Percentiles rank a stretch among this genome's conserved stretches.
These are phyloP conservation scores for Gopherus evgoodei DNA, from an alignment of 2,113 vertebrate genomes.

Conservation along the genomic window DNA sequence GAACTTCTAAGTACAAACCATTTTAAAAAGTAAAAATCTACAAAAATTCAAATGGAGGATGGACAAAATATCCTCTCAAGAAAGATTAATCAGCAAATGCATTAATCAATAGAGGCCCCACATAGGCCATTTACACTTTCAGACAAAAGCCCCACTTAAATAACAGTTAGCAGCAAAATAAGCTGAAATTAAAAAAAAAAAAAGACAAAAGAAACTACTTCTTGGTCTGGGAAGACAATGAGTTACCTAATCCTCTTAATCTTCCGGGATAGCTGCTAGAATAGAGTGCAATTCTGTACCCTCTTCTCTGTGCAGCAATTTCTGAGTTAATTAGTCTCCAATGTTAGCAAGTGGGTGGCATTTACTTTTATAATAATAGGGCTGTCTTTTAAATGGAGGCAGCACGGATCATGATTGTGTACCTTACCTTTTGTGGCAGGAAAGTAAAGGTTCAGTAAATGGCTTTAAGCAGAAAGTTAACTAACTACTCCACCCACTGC, in stretches of 20 bases:
- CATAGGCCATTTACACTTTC: neutral
- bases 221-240: accelerated
- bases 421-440: constrained; percentile 21
- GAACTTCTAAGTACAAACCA: neutral
- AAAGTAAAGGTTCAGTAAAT: constrained; percentile 29
- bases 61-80: neutral
- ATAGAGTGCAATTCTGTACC: constrained; percentile 8
- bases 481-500: neutral
- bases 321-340: constrained; percentile 48
- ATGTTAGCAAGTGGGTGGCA: constrained; percentile 41
- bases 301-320: constrained; percentile 13
- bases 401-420: neutral
- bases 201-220: neutral
- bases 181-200: neutral
- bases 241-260: neutral
- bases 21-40: constrained; percentile 11
- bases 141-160: neutral
- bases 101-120: neutral
- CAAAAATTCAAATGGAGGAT: neutral
- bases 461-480: constrained; percentile 45
- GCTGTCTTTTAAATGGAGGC: constrained; percentile 26
- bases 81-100: neutral
- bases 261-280: neutral
- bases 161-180: neutral
- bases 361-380: constrained; percentile 49